These are phyloP conservation scores for Petrophora chlorosata DNA, from an alignment of 2,888 invertebrate genomes.

Conservation along the genomic window DNA sequence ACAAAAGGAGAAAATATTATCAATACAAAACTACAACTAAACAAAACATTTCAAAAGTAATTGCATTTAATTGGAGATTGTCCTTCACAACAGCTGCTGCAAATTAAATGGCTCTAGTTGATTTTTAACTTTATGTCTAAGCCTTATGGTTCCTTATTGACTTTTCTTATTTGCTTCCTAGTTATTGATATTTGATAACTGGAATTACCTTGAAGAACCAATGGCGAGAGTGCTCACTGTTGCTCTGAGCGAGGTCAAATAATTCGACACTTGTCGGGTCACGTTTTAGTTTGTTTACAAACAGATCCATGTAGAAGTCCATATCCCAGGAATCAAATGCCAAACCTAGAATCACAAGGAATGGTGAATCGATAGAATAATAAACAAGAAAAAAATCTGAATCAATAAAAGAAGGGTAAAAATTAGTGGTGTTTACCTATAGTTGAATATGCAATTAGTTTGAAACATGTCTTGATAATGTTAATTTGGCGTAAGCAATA, in stretches of 20 bases:
- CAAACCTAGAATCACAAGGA: slow-evolving; percentile 80
- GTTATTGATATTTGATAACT: slow-evolving; percentile 12
- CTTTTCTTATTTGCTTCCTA: background rate
- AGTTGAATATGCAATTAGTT: no score
- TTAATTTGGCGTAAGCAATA: no score
- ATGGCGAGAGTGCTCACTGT: slow-evolving; percentile 98
- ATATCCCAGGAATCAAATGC: slow-evolving; percentile 97
- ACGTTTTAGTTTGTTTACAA: slow-evolving; percentile 90
- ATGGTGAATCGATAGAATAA: background rate
- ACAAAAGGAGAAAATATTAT: no score
- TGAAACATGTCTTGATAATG: no score
- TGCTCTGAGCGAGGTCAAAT: slow-evolving; percentile 98
- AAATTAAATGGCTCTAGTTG: no score
- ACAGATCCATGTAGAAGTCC: slow-evolving; percentile 94
- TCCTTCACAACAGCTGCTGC: no score
- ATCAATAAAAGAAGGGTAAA: no score
- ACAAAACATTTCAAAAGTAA: no score
- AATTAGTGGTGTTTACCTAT: no score
- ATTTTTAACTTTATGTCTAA: slow-evolving; percentile 2
- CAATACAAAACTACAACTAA: no score
- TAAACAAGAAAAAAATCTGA: no score
- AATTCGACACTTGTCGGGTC: slow-evolving; percentile 99
- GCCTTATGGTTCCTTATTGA: background rate
- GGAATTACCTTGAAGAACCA: slow-evolving; percentile 96
- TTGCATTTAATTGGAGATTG: no score